Evolutionary conservation across 2,797 vertebrate species (phyloP).

Genomic region (Aeoliscus strigatus): DNA sequence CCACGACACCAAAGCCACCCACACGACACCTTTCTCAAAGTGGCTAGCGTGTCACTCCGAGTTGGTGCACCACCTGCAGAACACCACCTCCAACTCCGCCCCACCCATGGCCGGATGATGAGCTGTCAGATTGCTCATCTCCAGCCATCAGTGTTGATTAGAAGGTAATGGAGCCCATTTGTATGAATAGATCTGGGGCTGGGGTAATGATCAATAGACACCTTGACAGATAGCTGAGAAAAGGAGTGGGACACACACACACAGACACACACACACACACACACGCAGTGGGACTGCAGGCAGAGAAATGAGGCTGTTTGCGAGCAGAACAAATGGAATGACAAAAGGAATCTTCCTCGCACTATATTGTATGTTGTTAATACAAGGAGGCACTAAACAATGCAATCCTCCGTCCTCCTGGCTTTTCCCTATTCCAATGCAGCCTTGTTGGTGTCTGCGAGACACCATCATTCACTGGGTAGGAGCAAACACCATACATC

Average conservation of each 20-base stretch:
- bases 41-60: constrained; percentile 25
- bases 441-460: constrained; percentile 20
- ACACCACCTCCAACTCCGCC: constrained; percentile 21
- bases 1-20: constrained; percentile 5
- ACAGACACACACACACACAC: constrained; percentile 21
- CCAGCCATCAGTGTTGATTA: constrained; percentile 74
- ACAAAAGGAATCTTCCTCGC: constrained; percentile 71
- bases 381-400: constrained; percentile 72
- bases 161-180: constrained; percentile 74
- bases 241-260: constrained; percentile 28
- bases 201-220: constrained; percentile 74
- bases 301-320: constrained; percentile 70
- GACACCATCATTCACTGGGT: constrained; percentile 36
- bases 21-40: constrained; percentile 32
- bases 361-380: constrained; percentile 64
- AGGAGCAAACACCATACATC: constrained; percentile 47
- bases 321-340: constrained; percentile 74
- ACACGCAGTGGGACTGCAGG: constrained; percentile 15
- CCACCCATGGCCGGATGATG: constrained; percentile 51
- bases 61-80: constrained; percentile 42
- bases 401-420: constrained; percentile 49
- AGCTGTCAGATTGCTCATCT: constrained; percentile 73
- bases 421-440: constrained; percentile 34
- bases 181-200: constrained; percentile 69
- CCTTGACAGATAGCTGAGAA: constrained; percentile 70